Base-by-base conservation (phyloP, 2,113 vertebrate species). In the Cephalopholis sonnerati region DNA sequence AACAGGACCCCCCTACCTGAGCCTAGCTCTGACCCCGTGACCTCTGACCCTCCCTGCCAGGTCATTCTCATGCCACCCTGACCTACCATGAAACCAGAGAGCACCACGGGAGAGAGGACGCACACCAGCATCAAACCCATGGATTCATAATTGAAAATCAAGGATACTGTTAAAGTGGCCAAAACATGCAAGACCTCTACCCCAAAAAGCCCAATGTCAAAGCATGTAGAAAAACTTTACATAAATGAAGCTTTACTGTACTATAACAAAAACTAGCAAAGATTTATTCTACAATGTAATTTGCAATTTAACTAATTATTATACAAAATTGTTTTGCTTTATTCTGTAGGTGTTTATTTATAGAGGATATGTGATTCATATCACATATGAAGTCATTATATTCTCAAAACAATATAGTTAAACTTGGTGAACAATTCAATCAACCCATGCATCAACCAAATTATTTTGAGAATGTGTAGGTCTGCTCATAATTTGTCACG, bases 51-150 rank as follows among this genome's bases (percentile, higher is more conserved):
- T 93, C 93, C 95, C 95, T 94, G 93, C 95, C 94, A 92, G 91
- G 95, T 95, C 93, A 95, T 92, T 95, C 90, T 91, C 94, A 95
- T 82, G 65, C 89, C 94, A 92, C 95, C 95, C 93, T 96, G 95
- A 96, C 95, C 95, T 93, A 57, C 85, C 71, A 76, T 85, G 95
- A 95, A 95, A 96, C 91, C 88, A 82, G 93, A 96, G 94, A 95
- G 88, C 82, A 69, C 81, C 70, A 64, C 51, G 74, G 79, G 84
- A 85, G 76, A 87, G 76, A 84, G 77, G 87, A 90, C 84, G 90
- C 55, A 63, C 41, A 12, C 51, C 81, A 29, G 51, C 74, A 90
- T 91, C 86, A 81, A 91, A 77, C 53, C 6, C 20, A 82, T 55
- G 72, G 75, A 64, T 67, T 44, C 55, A 72, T 39, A 24, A 41